A percentile compares a stretch with the other conserved stretches of the same genome.
Evolutionary conservation across 1,140 invertebrate genomes (phyloP).

Genomic region (Drosophila nikananu): DNA sequence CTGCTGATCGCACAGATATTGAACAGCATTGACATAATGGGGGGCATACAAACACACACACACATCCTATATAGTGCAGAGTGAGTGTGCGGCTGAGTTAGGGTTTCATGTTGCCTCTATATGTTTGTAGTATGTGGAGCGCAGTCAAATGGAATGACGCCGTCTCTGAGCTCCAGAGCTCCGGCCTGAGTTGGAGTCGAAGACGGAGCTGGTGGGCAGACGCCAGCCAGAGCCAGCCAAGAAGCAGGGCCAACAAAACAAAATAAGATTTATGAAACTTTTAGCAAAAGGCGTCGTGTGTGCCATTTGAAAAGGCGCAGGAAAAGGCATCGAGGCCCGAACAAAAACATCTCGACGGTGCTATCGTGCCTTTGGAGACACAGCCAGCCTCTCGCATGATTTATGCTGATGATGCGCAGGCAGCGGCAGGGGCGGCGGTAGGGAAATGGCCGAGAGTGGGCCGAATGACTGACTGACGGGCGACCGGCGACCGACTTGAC

Average conservation of each 20-base stretch:
- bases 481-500: conserved; percentile 16
- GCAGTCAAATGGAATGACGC: conserved; percentile 80
- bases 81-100: conserved; percentile 32
- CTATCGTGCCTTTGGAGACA: conserved; percentile 42
- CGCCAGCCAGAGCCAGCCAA: conserved; percentile 46
- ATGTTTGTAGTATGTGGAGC: conserved; percentile 48
- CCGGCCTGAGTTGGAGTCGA: conserved; percentile 22
- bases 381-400: conserved; percentile 60
- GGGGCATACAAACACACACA: conserved; percentile 15
- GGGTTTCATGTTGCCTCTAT: conserved; percentile 56
- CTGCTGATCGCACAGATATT: conserved; percentile 77
- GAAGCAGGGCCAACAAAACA: conserved; percentile 58
- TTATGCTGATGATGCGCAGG: conserved; percentile 77
- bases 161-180: conserved; percentile 41
- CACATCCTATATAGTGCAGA: not conserved
- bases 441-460: conserved; percentile 48
- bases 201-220: conserved; percentile 57
- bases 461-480: conserved; percentile 23
- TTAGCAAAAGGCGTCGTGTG: conserved; percentile 75
- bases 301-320: conserved; percentile 63
- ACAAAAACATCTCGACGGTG: conserved; percentile 32
- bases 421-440: conserved; percentile 14
- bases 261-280: conserved; percentile 83
- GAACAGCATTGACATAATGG: conserved; percentile 72
- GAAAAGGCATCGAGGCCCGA: conserved; percentile 40